Base-by-base conservation (phyloP, 2,797 vertebrate species). In the Oryzias sinensis region DNA sequence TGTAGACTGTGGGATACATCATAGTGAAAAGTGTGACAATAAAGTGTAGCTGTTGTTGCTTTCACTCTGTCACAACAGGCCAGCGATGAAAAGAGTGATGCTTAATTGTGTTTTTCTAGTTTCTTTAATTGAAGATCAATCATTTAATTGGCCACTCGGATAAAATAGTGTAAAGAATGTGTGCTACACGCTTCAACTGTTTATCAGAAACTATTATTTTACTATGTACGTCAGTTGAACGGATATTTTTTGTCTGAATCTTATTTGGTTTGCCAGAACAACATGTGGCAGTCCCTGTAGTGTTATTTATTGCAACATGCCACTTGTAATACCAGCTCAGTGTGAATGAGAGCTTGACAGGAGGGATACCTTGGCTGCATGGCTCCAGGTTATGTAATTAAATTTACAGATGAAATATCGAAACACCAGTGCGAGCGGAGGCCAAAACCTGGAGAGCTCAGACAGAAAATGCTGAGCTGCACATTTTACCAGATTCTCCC, bases 391-490 rank as follows among this genome's bases (percentile, higher is more conserved):
- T 77, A 75, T 80, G 82, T 89, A 89, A 91, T 92, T 91, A 90
- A 87, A 86, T 91, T 90, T 86, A 84, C 80, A 81, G 85, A 92
- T 89, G 84, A 86, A 90, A 89, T 88, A 88, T 88, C 77, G 63
- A 83, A 86, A 82, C 65, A 72, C 68, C 77, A 80, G 84, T 67
- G 74, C 86, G 78, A 66, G 68, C 41, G 55, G 70, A 79, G 79
- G 83, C 87, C 76, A 75, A 76, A 78, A 72, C 70, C 70, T 16
- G 52, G 69, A 71, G 69, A 75, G 79, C 74, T 53, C 20, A 5
- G 59, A 62, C 66, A 58, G 69, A 88, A 92, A 90, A 66, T 88
- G 91, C 90, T 92, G 91, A 92, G 71, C 80, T n/a, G 77, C 52
- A 69, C 76, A 57, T 82, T 89, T 82, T 53, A 48, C 65, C 75